A percentile compares a stretch with the other conserved stretches of the same genome.
phyloP scores from a whole-genome alignment of 1,140 invertebrate genomes.

The Drosophila kikkawai region DNA sequence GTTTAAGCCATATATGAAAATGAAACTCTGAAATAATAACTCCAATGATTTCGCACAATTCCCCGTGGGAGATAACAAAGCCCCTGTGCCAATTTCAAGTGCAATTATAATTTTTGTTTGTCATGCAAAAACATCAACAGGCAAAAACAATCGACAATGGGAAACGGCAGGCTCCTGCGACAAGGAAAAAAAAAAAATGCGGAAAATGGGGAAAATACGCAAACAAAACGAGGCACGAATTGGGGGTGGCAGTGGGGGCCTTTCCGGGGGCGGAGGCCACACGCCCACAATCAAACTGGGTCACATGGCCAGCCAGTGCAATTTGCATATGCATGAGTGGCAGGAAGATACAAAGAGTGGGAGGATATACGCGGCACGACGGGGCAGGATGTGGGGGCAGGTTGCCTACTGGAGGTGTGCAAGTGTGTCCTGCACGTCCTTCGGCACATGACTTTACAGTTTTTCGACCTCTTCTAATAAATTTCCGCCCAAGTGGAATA shows the following conservation, averaged over 20 bases:
- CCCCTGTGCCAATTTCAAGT: slow-evolving; percentile 71
- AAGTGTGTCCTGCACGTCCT: slow-evolving; percentile 51
- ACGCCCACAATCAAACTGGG: slow-evolving; percentile 79
- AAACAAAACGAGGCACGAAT: slow-evolving; percentile 55
- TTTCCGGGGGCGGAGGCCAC: slow-evolving; percentile 5
- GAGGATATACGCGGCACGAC: neutral
- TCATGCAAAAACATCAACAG: slow-evolving; percentile 74
- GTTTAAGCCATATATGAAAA: slow-evolving; percentile 1
- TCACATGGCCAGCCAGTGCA: slow-evolving; percentile 68
- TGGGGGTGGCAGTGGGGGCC: slow-evolving; percentile 11
- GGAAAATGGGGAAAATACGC: slow-evolving; percentile 57
- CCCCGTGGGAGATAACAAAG: slow-evolving; percentile 44
- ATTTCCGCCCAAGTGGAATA: slow-evolving; percentile 64
- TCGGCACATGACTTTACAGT: slow-evolving; percentile 65
- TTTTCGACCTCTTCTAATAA: slow-evolving; percentile 78
- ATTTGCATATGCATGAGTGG: slow-evolving; percentile 78
- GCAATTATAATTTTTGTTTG: slow-evolving; percentile 83
- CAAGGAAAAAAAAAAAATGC: neutral
- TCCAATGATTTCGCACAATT: slow-evolving; percentile 39
- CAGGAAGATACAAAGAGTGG: slow-evolving; percentile 47
- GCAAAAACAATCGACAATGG: slow-evolving; percentile 64
- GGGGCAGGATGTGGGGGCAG: slow-evolving; percentile 1
- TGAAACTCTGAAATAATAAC: slow-evolving; percentile 41
- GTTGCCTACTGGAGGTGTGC: slow-evolving; percentile 33
- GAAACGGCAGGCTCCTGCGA: slow-evolving; percentile 27